A percentile compares a stretch with the other conserved stretches of the same genome.
Evolutionary conservation across 2,888 invertebrate genomes (phyloP).

Genomic region (Osmoderma eremita): DNA sequence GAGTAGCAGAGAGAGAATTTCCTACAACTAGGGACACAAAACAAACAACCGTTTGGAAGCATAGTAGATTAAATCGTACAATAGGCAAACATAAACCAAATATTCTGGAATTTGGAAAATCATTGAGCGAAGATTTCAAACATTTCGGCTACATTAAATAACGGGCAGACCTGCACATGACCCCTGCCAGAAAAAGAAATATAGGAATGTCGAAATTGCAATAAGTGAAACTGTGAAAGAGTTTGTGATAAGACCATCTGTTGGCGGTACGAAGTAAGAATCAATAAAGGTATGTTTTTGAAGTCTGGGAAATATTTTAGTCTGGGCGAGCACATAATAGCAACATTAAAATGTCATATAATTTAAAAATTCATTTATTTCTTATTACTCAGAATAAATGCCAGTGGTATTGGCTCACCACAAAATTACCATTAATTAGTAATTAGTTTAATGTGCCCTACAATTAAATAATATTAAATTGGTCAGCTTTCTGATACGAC

Average conservation of each 20-base stretch:
- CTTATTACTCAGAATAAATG: no score
- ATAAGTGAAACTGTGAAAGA: background rate
- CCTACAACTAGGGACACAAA: background rate
- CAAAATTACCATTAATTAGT: no score
- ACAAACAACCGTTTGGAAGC: constrained; percentile 23
- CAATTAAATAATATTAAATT: no score
- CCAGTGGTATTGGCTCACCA: no score
- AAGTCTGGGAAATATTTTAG: no score
- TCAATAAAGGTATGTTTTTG: no score
- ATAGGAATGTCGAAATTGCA: background rate
- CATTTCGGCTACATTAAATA: constrained; percentile 20
- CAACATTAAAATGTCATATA: no score
- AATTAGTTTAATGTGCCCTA: no score
- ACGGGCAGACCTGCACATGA: background rate
- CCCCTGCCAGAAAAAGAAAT: constrained; percentile 2
- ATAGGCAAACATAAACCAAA: constrained; percentile 25
- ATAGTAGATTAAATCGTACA: constrained; percentile 23
- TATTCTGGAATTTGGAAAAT: constrained; percentile 16
- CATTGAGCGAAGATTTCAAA: constrained; percentile 18
- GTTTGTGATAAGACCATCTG: background rate
- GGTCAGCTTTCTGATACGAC: no score
- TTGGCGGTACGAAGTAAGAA: no score
- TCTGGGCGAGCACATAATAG: no score
- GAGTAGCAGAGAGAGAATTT: constrained; percentile 18
- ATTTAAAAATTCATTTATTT: no score